These are phyloP conservation scores for Manis crassicaudata DNA, from an alignment of 2,797 vertebrate genomes.

Conservation along the genomic window DNA sequence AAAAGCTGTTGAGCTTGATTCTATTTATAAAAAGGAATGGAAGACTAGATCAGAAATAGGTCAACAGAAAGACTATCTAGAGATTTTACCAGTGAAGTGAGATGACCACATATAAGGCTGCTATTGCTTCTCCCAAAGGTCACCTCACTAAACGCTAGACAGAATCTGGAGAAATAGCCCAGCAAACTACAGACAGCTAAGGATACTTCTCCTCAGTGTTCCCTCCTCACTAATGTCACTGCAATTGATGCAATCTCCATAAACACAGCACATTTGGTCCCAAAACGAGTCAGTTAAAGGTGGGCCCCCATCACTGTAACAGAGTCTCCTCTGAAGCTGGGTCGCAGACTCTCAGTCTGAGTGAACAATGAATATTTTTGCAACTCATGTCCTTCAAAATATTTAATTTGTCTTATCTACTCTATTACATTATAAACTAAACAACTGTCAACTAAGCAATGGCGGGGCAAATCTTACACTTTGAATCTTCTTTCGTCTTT, in stretches of 20 bases:
- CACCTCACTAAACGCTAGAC: not conserved
- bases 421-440: conserved; percentile 55
- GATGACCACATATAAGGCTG: not conserved
- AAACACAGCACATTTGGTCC: not conserved
- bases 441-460: conserved; percentile 50
- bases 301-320: not conserved
- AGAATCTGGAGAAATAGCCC: not conserved
- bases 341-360: not conserved
- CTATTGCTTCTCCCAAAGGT: not conserved
- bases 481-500: conserved; percentile 11
- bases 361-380: not conserved
- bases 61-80: not conserved
- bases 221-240: not conserved
- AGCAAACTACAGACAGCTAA: not conserved
- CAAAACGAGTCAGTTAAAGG: not conserved
- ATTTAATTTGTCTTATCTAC: conserved; percentile 58
- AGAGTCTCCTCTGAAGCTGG: not conserved
- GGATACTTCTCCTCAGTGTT: not conserved
- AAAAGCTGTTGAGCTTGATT: not conserved
- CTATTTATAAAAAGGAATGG: conserved; percentile 21
- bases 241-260: not conserved
- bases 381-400: conserved; percentile 36
- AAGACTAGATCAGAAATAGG: not conserved
- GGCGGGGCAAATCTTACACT: conserved; percentile 17
- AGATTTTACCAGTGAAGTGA: not conserved